Conservation (phyloP, 2,888 invertebrate species). For the Phymatocera aterrima region DNA sequence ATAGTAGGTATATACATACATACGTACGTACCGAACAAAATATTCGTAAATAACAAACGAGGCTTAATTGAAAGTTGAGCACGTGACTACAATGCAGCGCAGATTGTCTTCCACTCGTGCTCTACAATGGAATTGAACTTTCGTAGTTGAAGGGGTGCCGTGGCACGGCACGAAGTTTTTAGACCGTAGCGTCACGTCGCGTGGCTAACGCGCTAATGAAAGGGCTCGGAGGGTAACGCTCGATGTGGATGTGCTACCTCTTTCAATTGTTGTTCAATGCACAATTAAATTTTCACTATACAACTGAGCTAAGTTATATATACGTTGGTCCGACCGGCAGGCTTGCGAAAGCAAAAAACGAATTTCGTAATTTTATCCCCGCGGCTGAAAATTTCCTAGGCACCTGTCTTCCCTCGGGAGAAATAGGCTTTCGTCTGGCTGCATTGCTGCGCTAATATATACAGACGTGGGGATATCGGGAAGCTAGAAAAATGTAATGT, state of each 20-base stretch:
- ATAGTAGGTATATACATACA: neutral
- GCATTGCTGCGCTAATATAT: no score
- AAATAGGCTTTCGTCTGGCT: no score
- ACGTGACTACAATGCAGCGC: slow-evolving; percentile 17
- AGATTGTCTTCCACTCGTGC: neutral
- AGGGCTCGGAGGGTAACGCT: slow-evolving; percentile 10
- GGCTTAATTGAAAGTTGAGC: slow-evolving; percentile 10
- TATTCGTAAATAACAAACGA: neutral
- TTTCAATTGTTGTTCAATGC: no score
- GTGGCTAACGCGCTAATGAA: slow-evolving; percentile 39
- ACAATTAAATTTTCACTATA: no score
- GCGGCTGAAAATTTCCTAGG: no score
- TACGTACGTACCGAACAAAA: neutral
- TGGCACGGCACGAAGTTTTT: neutral
- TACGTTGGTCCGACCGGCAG: no score
- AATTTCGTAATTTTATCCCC: no score
- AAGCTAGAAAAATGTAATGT: no score
- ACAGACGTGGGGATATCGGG: no score
- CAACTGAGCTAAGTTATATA: no score
- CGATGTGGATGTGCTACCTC: neutral
- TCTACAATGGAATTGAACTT: slow-evolving; percentile 17
- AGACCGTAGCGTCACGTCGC: neutral
- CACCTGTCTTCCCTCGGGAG: no score
- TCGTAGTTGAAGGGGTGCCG: neutral
- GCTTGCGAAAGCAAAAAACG: no score